Evolutionary conservation across 2,888 invertebrate species (phyloP).

Genomic region (Diloba caeruleocephala): DNA sequence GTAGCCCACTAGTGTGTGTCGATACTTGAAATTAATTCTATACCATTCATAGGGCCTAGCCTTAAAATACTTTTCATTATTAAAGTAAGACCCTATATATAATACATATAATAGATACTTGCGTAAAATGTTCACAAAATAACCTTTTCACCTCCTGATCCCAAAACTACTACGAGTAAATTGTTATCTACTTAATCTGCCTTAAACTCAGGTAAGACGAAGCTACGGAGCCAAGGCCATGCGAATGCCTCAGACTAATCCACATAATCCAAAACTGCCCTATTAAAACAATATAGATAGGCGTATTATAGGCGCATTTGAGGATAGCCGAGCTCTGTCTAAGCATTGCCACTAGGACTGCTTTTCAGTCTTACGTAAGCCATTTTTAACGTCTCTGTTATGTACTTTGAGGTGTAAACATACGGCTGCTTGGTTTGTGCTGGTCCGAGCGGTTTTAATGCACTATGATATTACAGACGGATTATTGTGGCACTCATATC

Average conservation of each 20-base stretch:
- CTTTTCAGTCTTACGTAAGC: conserved; percentile 41
- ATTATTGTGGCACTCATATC: too few relatives aligned
- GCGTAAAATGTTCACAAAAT: neutral
- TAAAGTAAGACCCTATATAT: too few relatives aligned
- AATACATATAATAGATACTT: too few relatives aligned
- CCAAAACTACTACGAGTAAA: conserved; percentile 11
- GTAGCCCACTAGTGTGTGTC: too few relatives aligned
- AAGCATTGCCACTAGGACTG: conserved; percentile 23
- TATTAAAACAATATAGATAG: conserved; percentile 34
- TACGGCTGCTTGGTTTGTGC: conserved; percentile 5
- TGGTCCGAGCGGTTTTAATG: neutral
- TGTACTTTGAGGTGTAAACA: conserved; percentile 6
- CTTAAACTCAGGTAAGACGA: conserved; percentile 32
- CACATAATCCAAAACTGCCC: conserved; percentile 27
- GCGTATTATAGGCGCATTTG: conserved; percentile 35
- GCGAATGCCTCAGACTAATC: conserved; percentile 23
- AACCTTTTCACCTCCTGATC: neutral
- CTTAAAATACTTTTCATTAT: too few relatives aligned
- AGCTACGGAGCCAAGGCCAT: neutral
- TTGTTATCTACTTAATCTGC: conserved; percentile 18
- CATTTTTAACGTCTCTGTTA: conserved; percentile 45
- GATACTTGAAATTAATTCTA: too few relatives aligned
- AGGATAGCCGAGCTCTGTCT: conserved; percentile 12
- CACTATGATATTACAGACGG: too few relatives aligned
- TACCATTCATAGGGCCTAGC: too few relatives aligned